phyloP scores from a whole-genome alignment of 2,888 invertebrate species.

The Xiphydria camelus region DNA sequence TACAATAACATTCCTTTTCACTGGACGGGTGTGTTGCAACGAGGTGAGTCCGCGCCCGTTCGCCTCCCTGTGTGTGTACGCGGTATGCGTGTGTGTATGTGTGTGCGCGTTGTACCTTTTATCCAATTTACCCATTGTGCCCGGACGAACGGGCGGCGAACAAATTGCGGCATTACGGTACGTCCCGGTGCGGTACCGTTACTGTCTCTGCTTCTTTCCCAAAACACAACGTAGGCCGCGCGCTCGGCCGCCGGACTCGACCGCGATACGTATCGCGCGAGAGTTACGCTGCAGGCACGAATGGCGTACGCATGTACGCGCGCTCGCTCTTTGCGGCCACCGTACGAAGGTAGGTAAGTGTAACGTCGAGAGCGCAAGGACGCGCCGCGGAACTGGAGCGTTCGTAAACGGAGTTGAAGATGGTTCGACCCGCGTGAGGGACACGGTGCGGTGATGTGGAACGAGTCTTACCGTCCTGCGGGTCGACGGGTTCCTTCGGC shows the following conservation, averaged over 20 bases:
- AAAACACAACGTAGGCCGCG: conserved; percentile 15
- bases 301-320: too few relatives aligned
- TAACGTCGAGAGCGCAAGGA: conserved; percentile 40
- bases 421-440: too few relatives aligned
- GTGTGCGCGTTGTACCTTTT: conserved; percentile 21
- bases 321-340: too few relatives aligned
- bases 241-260: background rate
- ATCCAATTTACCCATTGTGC: conserved; percentile 36
- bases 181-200: conserved; percentile 36
- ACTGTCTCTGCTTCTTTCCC: conserved; percentile 21
- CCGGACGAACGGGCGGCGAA: conserved; percentile 14
- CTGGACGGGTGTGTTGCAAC: conserved; percentile 17
- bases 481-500: conserved; percentile 53
- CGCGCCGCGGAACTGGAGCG: conserved; percentile 35
- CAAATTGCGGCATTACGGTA: conserved; percentile 41
- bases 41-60: conserved; percentile 14
- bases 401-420: too few relatives aligned
- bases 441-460: too few relatives aligned
- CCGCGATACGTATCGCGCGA: too few relatives aligned
- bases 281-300: too few relatives aligned
- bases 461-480: conserved; percentile 45
- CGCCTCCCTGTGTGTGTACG: too few relatives aligned
- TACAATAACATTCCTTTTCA: conserved; percentile 31
- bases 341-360: too few relatives aligned
- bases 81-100: too few relatives aligned